phyloP scores from a whole-genome alignment of 2,797 vertebrate genomes.

The Rhinichthys osculus region DNA sequence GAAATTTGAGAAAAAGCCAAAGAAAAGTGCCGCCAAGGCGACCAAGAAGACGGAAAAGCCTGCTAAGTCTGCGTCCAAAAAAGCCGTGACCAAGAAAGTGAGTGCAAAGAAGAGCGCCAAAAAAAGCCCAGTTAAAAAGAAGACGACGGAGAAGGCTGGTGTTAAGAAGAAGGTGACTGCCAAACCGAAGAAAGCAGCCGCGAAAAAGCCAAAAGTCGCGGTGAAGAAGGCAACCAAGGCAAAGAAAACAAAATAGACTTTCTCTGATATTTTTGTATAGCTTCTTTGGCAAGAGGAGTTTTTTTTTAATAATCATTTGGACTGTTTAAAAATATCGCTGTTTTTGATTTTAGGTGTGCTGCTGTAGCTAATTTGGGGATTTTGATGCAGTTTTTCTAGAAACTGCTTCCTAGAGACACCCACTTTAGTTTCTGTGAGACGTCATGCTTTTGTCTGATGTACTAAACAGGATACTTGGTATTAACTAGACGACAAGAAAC shows the following conservation, averaged over 20 bases:
- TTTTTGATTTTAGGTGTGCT: neutral
- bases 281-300: neutral
- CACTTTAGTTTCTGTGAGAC: neutral
- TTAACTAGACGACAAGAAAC: neutral
- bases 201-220: constrained; percentile 47
- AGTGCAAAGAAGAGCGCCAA: constrained; percentile 62
- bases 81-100: constrained; percentile 54
- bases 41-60: constrained; percentile 59
- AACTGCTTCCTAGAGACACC: constrained; percentile 14
- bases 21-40: constrained; percentile 62
- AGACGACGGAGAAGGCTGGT: constrained; percentile 53
- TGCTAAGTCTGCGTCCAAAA: constrained; percentile 56
- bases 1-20: constrained; percentile 76
- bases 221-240: constrained; percentile 55
- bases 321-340: neutral
- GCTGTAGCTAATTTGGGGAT: neutral
- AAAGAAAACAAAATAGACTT: constrained; percentile 55
- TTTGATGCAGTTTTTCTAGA: neutral
- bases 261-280: neutral
- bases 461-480: neutral
- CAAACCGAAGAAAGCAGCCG: constrained; percentile 53
- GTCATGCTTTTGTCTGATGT: neutral
- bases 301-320: neutral
- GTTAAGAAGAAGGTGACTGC: constrained; percentile 57
- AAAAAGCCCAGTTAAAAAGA: constrained; percentile 63